Conservation (phyloP, 2,113 vertebrate species). For the Cavia porcellus region DNA sequence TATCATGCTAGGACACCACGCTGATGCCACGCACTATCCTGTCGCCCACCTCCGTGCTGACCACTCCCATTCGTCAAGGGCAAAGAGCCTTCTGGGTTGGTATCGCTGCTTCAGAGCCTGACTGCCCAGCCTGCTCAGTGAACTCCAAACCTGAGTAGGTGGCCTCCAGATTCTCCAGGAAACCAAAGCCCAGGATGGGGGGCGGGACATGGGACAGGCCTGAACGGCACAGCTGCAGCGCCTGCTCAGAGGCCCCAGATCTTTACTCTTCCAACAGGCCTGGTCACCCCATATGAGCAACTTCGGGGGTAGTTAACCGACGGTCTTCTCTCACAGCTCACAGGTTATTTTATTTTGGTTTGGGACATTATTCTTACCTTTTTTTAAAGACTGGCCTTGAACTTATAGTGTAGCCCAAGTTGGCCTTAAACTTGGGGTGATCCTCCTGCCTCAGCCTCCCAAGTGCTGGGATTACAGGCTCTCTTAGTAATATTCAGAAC, state of each 20-base stretch:
- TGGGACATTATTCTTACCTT: slow-evolving; percentile 12
- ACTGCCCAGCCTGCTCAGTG: not conserved
- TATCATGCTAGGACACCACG: not conserved
- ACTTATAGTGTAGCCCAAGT: too few relatives aligned
- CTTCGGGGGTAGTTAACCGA: not conserved
- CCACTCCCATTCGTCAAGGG: not conserved
- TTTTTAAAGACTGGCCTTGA: too few relatives aligned
- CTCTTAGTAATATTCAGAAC: slow-evolving; percentile 7
- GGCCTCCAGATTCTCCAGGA: not conserved
- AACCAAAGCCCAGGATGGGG: not conserved
- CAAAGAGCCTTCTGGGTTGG: not conserved
- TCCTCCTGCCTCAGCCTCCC: too few relatives aligned
- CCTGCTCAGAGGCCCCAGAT: not conserved
- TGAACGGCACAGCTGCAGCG: not conserved
- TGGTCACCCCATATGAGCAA: too few relatives aligned
- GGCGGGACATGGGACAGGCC: not conserved
- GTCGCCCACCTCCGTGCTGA: not conserved
- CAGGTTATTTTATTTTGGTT: not conserved
- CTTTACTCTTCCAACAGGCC: not conserved
- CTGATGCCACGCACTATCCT: not conserved
- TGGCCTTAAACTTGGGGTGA: too few relatives aligned
- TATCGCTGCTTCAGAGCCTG: not conserved
- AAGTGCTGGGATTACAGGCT: not conserved
- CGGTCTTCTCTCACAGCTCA: not conserved
- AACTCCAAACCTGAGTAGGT: not conserved